These are phyloP conservation scores for Heterohyrax brucei DNA, from an alignment of 2,797 vertebrate genomes.

Conservation along the genomic window DNA sequence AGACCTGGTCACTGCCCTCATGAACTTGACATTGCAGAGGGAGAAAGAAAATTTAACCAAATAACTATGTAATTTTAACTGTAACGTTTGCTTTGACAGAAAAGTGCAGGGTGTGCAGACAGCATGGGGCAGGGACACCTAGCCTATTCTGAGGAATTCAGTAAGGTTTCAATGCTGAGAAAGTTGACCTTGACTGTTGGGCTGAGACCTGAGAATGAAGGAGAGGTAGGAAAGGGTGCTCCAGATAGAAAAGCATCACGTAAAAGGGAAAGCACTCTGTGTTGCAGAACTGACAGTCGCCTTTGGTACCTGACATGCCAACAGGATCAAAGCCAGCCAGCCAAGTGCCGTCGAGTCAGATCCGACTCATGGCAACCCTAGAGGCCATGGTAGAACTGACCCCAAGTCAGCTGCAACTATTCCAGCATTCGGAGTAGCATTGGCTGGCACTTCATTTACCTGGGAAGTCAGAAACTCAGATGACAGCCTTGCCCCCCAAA, in stretches of 20 bases:
- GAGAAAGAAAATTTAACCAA: constrained; percentile 23
- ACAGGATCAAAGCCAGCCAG: neutral
- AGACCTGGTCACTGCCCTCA: neutral
- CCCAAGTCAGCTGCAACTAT: neutral
- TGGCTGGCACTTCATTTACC: neutral
- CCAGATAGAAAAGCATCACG: neutral
- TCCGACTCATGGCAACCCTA: no score
- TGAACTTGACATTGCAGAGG: neutral
- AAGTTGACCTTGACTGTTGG: neutral
- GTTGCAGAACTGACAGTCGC: neutral
- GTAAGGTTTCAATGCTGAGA: neutral
- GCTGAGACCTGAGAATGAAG: neutral
- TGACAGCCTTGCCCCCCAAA: neutral
- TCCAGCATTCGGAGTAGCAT: neutral
- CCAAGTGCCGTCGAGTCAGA: no score
- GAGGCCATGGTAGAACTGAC: no score
- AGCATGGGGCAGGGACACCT: neutral
- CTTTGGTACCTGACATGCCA: neutral
- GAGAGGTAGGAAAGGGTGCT: neutral
- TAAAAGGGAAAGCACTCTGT: neutral
- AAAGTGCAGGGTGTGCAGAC: neutral
- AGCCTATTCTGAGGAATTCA: neutral
- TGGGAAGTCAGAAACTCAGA: constrained; percentile 1
- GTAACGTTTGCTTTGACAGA: neutral
- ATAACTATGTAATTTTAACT: neutral